Percentiles rank a stretch among this genome's conserved stretches.
Conservation (phyloP, 2,113 vertebrate species). For the Gracilinanus agilis region DNA sequence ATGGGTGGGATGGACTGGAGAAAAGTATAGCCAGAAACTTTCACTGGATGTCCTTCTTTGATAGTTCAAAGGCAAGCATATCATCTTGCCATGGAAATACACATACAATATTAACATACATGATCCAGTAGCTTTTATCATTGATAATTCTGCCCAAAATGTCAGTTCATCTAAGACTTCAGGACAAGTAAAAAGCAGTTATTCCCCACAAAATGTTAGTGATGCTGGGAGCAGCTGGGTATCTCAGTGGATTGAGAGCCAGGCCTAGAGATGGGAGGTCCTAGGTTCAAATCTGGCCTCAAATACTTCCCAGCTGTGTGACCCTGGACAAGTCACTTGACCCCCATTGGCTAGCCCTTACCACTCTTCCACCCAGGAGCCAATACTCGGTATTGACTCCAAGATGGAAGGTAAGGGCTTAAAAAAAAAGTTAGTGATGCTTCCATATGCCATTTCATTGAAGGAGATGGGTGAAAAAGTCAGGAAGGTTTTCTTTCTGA, state of each 20-base stretch:
- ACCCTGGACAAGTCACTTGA: no score
- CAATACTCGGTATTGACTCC: no score
- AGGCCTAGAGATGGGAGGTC: no score
- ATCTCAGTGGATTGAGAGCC: no score
- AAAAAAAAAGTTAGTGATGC: not conserved
- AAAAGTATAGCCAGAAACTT: not conserved
- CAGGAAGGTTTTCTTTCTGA: conserved; percentile 9
- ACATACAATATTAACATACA: not conserved
- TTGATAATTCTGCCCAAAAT: not conserved
- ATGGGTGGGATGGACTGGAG: not conserved
- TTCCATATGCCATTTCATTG: not conserved
- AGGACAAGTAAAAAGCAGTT: not conserved
- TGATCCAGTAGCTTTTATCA: not conserved
- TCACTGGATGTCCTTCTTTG: not conserved
- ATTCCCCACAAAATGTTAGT: not conserved
- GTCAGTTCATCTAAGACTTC: not conserved
- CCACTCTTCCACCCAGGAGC: no score
- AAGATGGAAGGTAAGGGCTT: no score
- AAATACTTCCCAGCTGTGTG: no score
- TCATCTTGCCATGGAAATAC: not conserved
- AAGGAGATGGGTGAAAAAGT: not conserved
- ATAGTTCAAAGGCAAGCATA: not conserved
- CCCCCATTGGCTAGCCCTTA: no score
- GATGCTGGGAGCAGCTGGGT: no score
- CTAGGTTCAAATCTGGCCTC: no score